phyloP scores from a whole-genome alignment of 2,797 vertebrate species.

The Adelosebastes latens region DNA sequence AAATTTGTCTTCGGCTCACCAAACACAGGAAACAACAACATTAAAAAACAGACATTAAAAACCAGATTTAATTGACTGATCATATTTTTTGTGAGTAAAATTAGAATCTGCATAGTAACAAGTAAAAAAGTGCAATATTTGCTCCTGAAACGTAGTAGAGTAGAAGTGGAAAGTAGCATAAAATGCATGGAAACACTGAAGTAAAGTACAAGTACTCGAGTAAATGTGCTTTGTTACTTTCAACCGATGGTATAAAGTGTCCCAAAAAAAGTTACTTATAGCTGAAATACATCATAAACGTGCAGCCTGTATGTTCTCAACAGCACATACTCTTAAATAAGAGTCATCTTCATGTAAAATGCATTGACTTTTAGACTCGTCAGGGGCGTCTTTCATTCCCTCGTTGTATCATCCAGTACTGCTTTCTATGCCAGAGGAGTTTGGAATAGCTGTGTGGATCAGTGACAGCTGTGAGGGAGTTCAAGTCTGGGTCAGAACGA shows the following conservation, averaged over 20 bases:
- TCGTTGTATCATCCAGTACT: not conserved
- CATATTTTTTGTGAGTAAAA: not conserved
- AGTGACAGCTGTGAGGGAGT: slow-evolving; percentile 75
- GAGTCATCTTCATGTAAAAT: not conserved
- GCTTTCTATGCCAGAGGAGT: slow-evolving; percentile 34
- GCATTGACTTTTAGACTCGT: not conserved
- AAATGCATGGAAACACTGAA: not conserved
- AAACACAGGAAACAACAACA: too few species aligned
- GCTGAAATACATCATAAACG: not conserved
- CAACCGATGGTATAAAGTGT: not conserved
- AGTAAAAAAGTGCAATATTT: not conserved
- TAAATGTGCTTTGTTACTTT: not conserved
- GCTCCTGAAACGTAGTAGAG: too few species aligned
- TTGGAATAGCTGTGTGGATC: slow-evolving; percentile 58
- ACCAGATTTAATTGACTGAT: not conserved
- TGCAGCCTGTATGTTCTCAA: not conserved
- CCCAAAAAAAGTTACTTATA: not conserved
- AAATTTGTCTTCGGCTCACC: too few species aligned
- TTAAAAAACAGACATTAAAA: too few species aligned
- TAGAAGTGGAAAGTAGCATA: not conserved
- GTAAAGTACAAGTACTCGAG: not conserved
- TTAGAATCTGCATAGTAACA: not conserved
- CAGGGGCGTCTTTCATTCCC: slow-evolving; percentile 6
- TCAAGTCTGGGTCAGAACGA: slow-evolving; percentile 78
- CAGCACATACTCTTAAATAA: not conserved